Evolutionary conservation across 1,140 invertebrate species (phyloP).

Genomic region (Saccostrea echinata): DNA sequence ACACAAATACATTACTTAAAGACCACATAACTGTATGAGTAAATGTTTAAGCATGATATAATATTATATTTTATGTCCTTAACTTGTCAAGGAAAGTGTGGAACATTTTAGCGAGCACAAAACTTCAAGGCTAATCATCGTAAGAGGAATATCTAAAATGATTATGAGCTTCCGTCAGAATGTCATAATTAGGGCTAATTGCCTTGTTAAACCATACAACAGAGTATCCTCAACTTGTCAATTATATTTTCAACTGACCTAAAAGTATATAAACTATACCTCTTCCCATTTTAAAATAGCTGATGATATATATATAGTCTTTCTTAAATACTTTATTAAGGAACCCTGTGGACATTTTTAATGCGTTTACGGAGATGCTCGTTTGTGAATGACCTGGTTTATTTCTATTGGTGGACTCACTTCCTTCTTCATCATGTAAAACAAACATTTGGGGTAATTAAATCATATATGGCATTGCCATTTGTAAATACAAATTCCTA

Average conservation of each 20-base stretch:
- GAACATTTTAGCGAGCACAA: neutral
- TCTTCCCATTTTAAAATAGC: neutral
- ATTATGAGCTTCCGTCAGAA: neutral
- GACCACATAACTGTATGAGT: conserved; percentile 2
- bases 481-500: conserved; percentile 13
- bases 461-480: neutral
- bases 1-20: neutral
- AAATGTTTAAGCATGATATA: neutral
- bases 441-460: conserved; percentile 2
- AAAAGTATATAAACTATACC: neutral
- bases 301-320: neutral
- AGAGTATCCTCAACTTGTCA: conserved; percentile 12
- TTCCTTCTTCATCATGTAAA: conserved; percentile 7
- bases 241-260: conserved; percentile 5
- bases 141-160: neutral
- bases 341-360: neutral
- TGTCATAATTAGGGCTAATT: conserved; percentile 22
- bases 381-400: neutral
- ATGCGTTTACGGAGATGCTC: neutral
- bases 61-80: neutral
- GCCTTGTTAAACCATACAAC: neutral
- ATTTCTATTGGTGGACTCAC: neutral
- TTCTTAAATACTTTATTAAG: conserved; percentile 3
- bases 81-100: neutral
- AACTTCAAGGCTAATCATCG: neutral